Evolutionary conservation across 2,888 invertebrate genomes (phyloP).

Genomic region (Diadegma fenestrale): DNA sequence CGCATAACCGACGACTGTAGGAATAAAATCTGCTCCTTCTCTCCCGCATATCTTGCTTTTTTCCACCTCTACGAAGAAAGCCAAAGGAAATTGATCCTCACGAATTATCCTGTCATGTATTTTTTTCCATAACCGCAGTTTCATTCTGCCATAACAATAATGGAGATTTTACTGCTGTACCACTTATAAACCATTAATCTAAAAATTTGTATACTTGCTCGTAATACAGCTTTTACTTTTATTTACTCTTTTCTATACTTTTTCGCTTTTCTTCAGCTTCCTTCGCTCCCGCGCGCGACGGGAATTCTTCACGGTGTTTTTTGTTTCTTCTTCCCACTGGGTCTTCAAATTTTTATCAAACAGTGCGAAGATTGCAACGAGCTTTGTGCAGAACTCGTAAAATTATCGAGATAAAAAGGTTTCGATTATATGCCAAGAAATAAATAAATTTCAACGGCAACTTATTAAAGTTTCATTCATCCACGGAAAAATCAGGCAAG

Average conservation of each 20-base stretch:
- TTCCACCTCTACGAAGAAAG: constrained; percentile 74
- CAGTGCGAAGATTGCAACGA: background rate
- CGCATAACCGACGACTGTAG: constrained; percentile 8
- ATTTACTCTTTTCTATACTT: background rate
- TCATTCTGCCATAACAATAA: constrained; percentile 31
- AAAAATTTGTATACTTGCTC: background rate
- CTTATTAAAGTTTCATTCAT: background rate
- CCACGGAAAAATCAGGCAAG: background rate
- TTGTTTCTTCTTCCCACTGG: background rate
- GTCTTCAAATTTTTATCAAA: background rate
- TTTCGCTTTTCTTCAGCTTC: background rate
- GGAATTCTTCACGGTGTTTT: background rate
- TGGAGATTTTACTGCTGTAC: constrained; percentile 6
- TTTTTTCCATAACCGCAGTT: constrained; percentile 22
- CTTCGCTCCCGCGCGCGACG: background rate
- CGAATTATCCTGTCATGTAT: constrained; percentile 53
- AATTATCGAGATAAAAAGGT: background rate
- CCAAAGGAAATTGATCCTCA: constrained; percentile 85
- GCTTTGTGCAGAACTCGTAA: no score
- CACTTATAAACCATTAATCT: background rate
- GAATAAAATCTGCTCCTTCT: constrained; percentile 21
- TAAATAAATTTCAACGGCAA: background rate
- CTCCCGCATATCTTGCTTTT: background rate
- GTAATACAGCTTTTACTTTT: constrained; percentile 11
- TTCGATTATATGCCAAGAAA: background rate